Percentiles rank a stretch among this genome's conserved stretches.
phyloP scores from a whole-genome alignment of 2,113 vertebrate genomes.

The Tenrec ecaudatus region DNA sequence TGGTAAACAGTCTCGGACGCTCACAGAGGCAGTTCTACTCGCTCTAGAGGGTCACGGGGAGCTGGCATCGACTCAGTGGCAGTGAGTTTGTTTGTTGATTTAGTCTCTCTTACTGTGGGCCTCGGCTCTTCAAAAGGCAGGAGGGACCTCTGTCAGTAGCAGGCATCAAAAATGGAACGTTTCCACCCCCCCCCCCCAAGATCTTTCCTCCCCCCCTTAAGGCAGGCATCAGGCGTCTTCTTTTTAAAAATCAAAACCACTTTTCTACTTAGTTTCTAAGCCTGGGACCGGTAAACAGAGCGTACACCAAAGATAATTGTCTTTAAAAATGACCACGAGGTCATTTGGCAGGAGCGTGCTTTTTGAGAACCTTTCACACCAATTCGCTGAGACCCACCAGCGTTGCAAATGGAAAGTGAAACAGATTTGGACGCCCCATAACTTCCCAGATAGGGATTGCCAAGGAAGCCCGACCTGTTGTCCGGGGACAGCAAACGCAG shows the following conservation, averaged over 20 bases:
- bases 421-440: background rate
- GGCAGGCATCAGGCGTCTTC: background rate
- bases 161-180: background rate
- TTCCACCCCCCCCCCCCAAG: background rate
- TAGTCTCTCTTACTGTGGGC: too few species aligned
- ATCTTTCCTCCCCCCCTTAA: background rate
- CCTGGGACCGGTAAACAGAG: too few species aligned
- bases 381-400: background rate
- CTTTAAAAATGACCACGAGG: background rate
- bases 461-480: slow-evolving; percentile 4
- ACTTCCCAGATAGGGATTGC: slow-evolving; percentile 15
- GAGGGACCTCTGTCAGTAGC: background rate
- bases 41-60: too few species aligned
- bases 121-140: background rate
- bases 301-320: background rate
- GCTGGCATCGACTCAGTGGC: too few species aligned
- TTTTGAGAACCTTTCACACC: background rate
- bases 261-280: background rate
- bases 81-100: too few species aligned
- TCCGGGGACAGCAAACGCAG: slow-evolving; percentile 3
- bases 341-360: background rate
- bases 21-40: too few species aligned
- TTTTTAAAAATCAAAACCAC: background rate
- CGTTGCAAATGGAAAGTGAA: slow-evolving; percentile 54
- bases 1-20: too few species aligned